Conservation (phyloP, 1,140 invertebrate species). For the Drosophila kurseongensis region DNA sequence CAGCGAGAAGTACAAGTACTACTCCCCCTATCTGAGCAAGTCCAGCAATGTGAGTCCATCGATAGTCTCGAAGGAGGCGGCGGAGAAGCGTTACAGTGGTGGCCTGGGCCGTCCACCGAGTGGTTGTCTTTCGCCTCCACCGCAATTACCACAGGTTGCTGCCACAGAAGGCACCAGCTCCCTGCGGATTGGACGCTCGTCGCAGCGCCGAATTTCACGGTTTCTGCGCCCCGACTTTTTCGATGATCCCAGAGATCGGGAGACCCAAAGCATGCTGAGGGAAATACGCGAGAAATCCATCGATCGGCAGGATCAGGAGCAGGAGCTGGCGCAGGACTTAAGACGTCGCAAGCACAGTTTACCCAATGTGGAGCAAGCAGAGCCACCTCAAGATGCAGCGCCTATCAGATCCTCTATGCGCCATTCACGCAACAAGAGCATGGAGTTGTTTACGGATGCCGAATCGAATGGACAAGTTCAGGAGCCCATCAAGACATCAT, state of each 20-base stretch:
- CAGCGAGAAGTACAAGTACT: slow-evolving; percentile 83
- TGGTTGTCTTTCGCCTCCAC: slow-evolving; percentile 78
- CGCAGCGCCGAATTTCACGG: slow-evolving; percentile 88
- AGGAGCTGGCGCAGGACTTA: slow-evolving; percentile 20
- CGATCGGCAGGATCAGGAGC: slow-evolving; percentile 40
- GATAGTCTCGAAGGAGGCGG: slow-evolving; percentile 23
- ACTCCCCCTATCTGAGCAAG: slow-evolving; percentile 79
- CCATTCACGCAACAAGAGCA: slow-evolving; percentile 77
- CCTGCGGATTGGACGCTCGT: slow-evolving; percentile 84
- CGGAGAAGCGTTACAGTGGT: slow-evolving; percentile 65
- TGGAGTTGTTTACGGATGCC: slow-evolving; percentile 65
- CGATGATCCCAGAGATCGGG: slow-evolving; percentile 88
- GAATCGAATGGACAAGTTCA: neutral
- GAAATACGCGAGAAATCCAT: slow-evolving; percentile 87
- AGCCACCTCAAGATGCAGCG: slow-evolving; percentile 8
- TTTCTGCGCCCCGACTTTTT: slow-evolving; percentile 92
- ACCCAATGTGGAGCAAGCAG: slow-evolving; percentile 56
- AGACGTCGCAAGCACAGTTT: slow-evolving; percentile 69
- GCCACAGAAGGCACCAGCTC: slow-evolving; percentile 61
- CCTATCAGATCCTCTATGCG: slow-evolving; percentile 28
- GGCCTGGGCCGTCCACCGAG: slow-evolving; percentile 78
- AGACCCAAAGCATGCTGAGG: slow-evolving; percentile 87
- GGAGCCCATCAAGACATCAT: neutral
- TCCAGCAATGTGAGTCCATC: slow-evolving; percentile 44
- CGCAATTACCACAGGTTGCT: slow-evolving; percentile 19